Evolutionary conservation across 2,888 invertebrate species (phyloP), one percentile per base, ranked within the genome.

Genomic region (Drosophila eohydei): DNA sequence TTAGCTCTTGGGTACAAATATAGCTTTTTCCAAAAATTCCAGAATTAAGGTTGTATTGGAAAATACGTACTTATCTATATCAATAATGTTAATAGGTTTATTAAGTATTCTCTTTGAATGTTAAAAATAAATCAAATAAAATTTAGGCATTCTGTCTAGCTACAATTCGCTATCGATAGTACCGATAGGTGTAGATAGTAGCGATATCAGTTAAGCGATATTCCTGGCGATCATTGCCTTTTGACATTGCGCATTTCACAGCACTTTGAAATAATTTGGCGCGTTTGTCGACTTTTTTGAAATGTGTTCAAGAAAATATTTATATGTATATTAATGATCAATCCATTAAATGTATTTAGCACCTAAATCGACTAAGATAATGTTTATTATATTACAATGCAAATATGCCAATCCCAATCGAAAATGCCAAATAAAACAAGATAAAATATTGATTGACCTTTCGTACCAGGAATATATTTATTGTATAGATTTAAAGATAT

Each of bases 391-490:
- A 1, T 21, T 21, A 21, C 21, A 21, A 21, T 7, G 5, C 7
- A 0, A 50, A 14, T 36, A 51, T 36, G 7, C 8, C 6, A 16
- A 16, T 30, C 1, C 8, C 8, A n/a, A 30, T 9, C 2, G 3
- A 14, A 34, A 14, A 12, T 11, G 16, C 2, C 2, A 2, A 32
- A 1, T 16, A 7, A 32, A 50, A 50, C 11, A 32, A 32, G 5
- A 21, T 36, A 8, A n/a, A 43, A 52, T 43, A 52, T 41, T 54
- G 67, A 51, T 67, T 51, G 40, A 60, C 40, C 57, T n/a, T 50
- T 41, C 62, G 12, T 59, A 67, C 28, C 58, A 38, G 59, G 54
- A 60, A 55, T 59, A 40, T 69, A 74, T 61, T 52, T 44, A 57
- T 54, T 61, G 40, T 58, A 55, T 61, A 68, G 51, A 69, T 56